Conservation (phyloP, 2,113 vertebrate species). For the Corythoichthys haematopterus region DNA sequence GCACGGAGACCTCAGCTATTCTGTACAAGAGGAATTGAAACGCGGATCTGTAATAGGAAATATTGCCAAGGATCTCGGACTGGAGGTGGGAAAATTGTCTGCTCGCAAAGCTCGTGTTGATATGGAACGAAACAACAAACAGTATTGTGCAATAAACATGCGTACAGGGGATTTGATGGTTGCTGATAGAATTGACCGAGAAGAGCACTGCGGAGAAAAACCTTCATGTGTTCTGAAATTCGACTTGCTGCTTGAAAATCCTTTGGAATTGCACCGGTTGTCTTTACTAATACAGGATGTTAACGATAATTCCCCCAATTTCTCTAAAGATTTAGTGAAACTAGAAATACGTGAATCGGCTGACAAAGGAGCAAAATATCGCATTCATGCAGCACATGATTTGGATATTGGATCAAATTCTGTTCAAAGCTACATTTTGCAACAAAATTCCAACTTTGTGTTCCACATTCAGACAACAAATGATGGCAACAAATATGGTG, state of each 20-base stretch:
- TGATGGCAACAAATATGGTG: constrained; percentile 48
- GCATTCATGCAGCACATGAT: constrained; percentile 66
- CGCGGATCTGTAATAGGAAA: constrained; percentile 73
- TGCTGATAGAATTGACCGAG: constrained; percentile 73
- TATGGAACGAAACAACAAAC: constrained; percentile 27
- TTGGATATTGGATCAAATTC: constrained; percentile 70
- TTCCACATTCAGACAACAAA: constrained; percentile 47
- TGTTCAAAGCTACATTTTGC: constrained; percentile 65
- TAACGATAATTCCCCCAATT: constrained; percentile 75
- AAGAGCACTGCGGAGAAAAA: constrained; percentile 67
- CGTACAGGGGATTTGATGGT: constrained; percentile 69
- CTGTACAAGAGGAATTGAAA: constrained; percentile 73
- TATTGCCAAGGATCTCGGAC: constrained; percentile 71
- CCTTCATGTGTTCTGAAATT: constrained; percentile 65
- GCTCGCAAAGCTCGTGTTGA: constrained; percentile 64
- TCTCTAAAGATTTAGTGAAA: constrained; percentile 47
- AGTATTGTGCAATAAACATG: constrained; percentile 54
- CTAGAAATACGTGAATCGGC: constrained; percentile 65
- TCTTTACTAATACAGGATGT: constrained; percentile 72
- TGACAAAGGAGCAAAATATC: constrained; percentile 55
- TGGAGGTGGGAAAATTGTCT: constrained; percentile 58
- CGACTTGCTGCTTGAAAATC: constrained; percentile 66
- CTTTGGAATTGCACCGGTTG: constrained; percentile 59
- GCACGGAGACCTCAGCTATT: constrained; percentile 66
- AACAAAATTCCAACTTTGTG: constrained; percentile 58